Base-by-base conservation (phyloP, 1,140 invertebrate genomes). In the Aethina tumida region DNA sequence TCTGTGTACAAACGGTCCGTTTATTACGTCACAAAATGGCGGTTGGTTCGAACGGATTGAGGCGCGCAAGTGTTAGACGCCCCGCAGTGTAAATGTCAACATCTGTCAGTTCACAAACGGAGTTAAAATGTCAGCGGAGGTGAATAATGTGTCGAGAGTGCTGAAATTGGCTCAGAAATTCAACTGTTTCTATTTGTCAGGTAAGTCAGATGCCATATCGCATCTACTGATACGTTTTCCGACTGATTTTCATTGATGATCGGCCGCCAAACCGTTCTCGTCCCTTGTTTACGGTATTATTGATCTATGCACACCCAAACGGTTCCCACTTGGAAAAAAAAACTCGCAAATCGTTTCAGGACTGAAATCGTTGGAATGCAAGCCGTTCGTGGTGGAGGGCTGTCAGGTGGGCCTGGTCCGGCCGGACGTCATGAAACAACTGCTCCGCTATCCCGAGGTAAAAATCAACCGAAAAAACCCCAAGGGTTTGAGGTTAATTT, bases 401-500 rank as follows among this genome's bases (percentile, higher is more conserved):
- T 75, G 80, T 55, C 86, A 92, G 73, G 84, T 94, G 29, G 90
- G 91, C 24, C 67, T 93, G 25, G 75, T 95, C 37, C 71, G 80
- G 55, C 77, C 80, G 13, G 80, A 90, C 68, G 79, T 94, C 22
- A 70, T 82, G 55, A 75, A 79, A 56, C 71, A 87, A 55, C 70
- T 93, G 37, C 66, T 83, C 27, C 74, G 75, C 59, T 88, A 84
- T 63, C 82, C 86, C 18, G 79, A 92, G 68, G 84, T 90, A 50
- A 69, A 68, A 56, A 56, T 19, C 22, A 19, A 18, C 16, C 15
- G 14, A 3, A 34, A 13, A 28, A 17, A 18, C 28, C 17, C 21
- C 14, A 10, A 5, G 5, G 5, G 16, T 25, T 24, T 28, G 5
- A 6, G n/a, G 5, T 4, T 8, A 7, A 4, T 29, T 12, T 25